Evolutionary conservation across 2,888 invertebrate species (phyloP), one percentile per base, ranked within the genome.

Genomic region (Orchestes rusci): DNA sequence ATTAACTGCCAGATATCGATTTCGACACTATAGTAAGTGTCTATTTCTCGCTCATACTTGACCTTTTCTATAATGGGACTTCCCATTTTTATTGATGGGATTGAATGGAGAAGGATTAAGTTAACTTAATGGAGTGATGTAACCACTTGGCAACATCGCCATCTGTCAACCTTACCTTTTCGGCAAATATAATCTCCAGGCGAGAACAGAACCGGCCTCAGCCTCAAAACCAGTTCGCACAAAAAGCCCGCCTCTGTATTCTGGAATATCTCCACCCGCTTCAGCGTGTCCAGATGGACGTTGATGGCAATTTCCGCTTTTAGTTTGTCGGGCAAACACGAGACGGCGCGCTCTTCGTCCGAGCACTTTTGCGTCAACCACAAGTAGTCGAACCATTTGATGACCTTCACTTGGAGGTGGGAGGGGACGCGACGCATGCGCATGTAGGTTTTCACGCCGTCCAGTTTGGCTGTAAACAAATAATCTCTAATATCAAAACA

Each of bases 231-330:
- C 62, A 97, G 77, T 72, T 96, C 96, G 70, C 96, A 95, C 53
- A 97, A 80, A 75, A 97, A 97, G 45, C 97, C 97, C 49, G 96
- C 96, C 72, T 97, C 97, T 39, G 96, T 97, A 72, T 96, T 95
- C 75, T 97, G 96, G 74, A 97, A 97, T 67, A 97, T 97, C 74
- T 97, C 96, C 66, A 97, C 94, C 69, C 93, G 75, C 71, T 94
- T 94, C 67, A 97, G 75, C 51, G 96, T 97, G 74, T 97, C 96
- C 72, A 97, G 77, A 70, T 97, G 96, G 60, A 97, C 96, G 74
- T 97, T 96, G 72, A 97, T 96, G 64, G 96, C 96, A 65, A 97
- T 97, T 74, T 97, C 97, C 49, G 96, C 96, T 73, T 96, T 96
- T 62, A 96, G 79, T 72, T 96, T 95, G 73, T 96, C 95, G 71